Evolutionary conservation across 2,888 invertebrate genomes (phyloP).

Genomic region (Napeogenes sylphis): DNA sequence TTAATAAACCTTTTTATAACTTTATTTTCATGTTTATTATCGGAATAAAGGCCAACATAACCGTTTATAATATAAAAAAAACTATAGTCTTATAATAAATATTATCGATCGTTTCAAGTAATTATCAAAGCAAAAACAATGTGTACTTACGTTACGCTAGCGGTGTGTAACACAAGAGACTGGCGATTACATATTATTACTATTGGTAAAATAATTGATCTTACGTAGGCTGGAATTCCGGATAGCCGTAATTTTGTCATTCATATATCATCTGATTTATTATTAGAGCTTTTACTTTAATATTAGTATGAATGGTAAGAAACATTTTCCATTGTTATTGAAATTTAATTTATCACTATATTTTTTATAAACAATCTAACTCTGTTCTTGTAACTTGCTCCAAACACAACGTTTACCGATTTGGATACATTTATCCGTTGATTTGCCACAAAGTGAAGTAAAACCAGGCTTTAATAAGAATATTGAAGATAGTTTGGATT

Average conservation of each 20-base stretch:
- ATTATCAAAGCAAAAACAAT: constrained; percentile 43
- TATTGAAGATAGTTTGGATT: constrained; percentile 27
- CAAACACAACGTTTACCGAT: constrained; percentile 39
- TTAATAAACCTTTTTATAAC: too few species aligned
- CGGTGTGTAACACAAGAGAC: constrained; percentile 9
- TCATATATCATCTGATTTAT: background rate
- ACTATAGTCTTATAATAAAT: constrained; percentile 35
- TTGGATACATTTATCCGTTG: constrained; percentile 45
- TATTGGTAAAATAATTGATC: too few species aligned
- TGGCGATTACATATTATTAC: constrained; percentile 7
- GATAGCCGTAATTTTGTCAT: too few species aligned
- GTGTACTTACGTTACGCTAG: constrained; percentile 32
- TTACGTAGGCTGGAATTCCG: too few species aligned
- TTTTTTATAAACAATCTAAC: too few species aligned
- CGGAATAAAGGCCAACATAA: constrained; percentile 1
- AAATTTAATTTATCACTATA: too few species aligned
- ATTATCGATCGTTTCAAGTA: constrained; percentile 48
- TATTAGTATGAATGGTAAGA: too few species aligned
- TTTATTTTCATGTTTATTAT: too few species aligned
- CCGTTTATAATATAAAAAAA: constrained; percentile 15
- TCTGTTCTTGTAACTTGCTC: constrained; percentile 18
- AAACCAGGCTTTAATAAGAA: constrained; percentile 21
- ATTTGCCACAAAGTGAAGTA: constrained; percentile 28
- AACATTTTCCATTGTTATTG: too few species aligned
- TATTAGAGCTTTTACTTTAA: too few species aligned